These are phyloP conservation scores for Stichopus chloronotus DNA, from an alignment of 35 echinoderm and acorn worm species.

Conservation along the genomic window DNA sequence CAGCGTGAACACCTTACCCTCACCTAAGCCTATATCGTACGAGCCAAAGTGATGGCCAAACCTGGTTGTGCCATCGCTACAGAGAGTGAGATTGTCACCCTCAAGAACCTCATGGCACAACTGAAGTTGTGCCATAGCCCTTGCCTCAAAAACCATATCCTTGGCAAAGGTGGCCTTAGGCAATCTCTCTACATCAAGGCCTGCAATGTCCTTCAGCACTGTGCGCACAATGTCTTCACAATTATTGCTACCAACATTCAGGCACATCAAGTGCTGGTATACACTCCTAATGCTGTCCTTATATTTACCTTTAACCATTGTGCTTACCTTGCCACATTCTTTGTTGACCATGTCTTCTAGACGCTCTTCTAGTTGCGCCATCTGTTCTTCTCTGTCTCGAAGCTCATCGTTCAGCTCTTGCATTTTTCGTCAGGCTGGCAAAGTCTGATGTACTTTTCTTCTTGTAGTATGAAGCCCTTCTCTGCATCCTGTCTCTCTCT, in stretches of 20 bases:
- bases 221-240: conserved; percentile 2
- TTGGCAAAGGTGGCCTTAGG: conserved; percentile 37
- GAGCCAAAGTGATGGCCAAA: conserved; percentile 18
- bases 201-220: conserved; percentile 17
- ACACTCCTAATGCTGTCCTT: conserved; percentile 42
- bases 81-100: conserved; percentile 33
- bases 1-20: conserved; percentile 12
- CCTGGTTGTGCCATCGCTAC: conserved; percentile 60
- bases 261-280: conserved; percentile 15
- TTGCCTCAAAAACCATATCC: conserved; percentile 11
- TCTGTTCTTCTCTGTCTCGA: neutral
- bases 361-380: neutral
- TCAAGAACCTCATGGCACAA: conserved; percentile 12
- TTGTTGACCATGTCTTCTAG: neutral
- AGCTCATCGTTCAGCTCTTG: neutral
- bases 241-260: conserved; percentile 41
- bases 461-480: conserved; percentile 21
- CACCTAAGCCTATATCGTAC: neutral
- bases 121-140: conserved; percentile 37
- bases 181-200: conserved; percentile 19
- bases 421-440: neutral
- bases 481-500: neutral
- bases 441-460: neutral
- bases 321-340: conserved; percentile 34
- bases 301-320: conserved; percentile 51